Base-by-base conservation (phyloP, 1,140 invertebrate genomes). In the Wasmannia auropunctata region DNA sequence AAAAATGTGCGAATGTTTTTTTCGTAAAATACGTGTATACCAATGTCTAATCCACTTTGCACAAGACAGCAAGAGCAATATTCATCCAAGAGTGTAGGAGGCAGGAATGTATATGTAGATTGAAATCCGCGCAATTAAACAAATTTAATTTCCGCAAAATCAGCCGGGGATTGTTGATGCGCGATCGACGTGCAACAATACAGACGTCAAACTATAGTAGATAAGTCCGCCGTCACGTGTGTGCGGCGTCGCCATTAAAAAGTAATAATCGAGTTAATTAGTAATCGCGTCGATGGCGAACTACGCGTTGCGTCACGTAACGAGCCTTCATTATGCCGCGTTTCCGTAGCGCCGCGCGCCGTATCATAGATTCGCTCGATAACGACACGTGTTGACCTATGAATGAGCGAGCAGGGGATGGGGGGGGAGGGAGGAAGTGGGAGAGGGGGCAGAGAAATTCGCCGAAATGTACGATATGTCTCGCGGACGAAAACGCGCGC, bases 361-460 rank as follows among this genome's bases (percentile, higher is more conserved):
- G 34, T 76, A 63, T 85, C 76, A 89, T 88, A 89, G 79, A 34
- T 58, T 51, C 16, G 40, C 63, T 60, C 83, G 60, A 88, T 89
- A 63, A 43, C 51, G 51, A 83, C 84, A 89, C 63, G 70, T 83
- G 87, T 67, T 86, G 86, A 79, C 70, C 70, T 54, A 67, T 88
- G 88, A 89, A 88, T 83, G 85, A 60, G 75, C 49, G 40, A 28
- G 31, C n/a, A n/a, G n/a, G n/a, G n/a, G n/a, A n/a, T n/a, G n/a
- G n/a, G n/a, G n/a, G n/a, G n/a, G n/a, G n/a, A n/a, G n/a, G n/a
- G n/a, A n/a, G n/a, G n/a, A n/a, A n/a, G n/a, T n/a, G n/a, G n/a
- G n/a, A n/a, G n/a, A n/a, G n/a, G n/a, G n/a, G n/a, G n/a, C n/a
- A n/a, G n/a, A n/a, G n/a, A n/a, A n/a, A n/a, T 51, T 54, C 81